Base-by-base conservation (phyloP, 2,888 invertebrate genomes). In the Apantesis nais region DNA sequence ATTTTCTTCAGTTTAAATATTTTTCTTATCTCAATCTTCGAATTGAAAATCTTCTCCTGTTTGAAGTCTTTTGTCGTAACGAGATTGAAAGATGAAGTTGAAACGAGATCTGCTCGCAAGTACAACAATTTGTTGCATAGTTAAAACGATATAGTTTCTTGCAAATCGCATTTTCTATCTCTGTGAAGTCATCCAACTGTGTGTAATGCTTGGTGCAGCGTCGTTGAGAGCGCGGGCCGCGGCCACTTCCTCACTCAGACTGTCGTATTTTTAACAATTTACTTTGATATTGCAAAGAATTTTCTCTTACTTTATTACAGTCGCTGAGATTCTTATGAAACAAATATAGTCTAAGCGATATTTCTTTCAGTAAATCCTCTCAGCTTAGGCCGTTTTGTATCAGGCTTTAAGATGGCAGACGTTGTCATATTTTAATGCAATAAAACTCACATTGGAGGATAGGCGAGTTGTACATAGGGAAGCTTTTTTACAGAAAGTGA, bases 271-370 rank as follows among this genome's bases (percentile, higher is more conserved):
- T 65, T 65, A 69, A 64, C 58, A 68, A 37, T 65, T 61, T 65
- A 65, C 65, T 70, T 70, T 70, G 65, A 70, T 61, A 70, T 61
- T 70, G 64, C 58, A 69, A 64, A 64, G 41, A 64, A 64, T 39
- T 64, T 60, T 25, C 41, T 44, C 64, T 61, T 61, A 61, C 69
- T 70, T 70, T 65, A 65, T 65, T 65, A 39, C 12, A 37, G 58
- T 60, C 63, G 58, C 58, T 58, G 58, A 69, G 22, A 44, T 69
- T 60, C 48, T 69, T 61, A 60, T 65, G 44, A 37, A 65, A 61
- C 60, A 52, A 68, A 63, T 39, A 55, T 58, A 58, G 31, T 55
- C 14, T 68, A 16, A 58, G 58, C 29, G 39, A 29, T 41, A 39
- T 58, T 55, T 55, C 22, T 55, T 68, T 55, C 22, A 66, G 19